Conservation (phyloP, 2,888 invertebrate genomes). For the Phrixothrix hirtus region DNA sequence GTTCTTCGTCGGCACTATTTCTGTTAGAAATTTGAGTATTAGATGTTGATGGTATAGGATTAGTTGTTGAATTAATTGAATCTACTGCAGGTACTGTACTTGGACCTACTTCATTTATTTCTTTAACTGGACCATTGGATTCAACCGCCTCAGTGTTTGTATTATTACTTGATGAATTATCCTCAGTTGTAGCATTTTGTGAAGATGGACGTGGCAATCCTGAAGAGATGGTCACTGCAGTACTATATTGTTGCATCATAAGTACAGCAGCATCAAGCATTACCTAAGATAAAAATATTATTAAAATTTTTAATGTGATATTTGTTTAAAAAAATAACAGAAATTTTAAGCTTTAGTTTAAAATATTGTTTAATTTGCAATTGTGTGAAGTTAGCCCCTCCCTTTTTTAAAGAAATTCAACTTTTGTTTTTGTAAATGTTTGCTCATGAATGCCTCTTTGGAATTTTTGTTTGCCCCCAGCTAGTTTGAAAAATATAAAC, state of each 20-base stretch:
- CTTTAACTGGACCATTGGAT: conserved; percentile 8
- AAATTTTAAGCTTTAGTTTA: too few relatives aligned
- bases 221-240: conserved; percentile 61
- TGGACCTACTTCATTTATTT: conserved; percentile 1
- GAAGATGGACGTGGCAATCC: conserved; percentile 36
- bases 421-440: too few relatives aligned
- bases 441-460: too few relatives aligned
- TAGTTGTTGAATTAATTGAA: neutral
- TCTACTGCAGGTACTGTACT: conserved; percentile 2
- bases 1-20: conserved; percentile 63
- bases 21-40: conserved; percentile 13
- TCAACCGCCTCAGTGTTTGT: conserved; percentile 6
- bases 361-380: too few relatives aligned
- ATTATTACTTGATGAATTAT: conserved; percentile 7
- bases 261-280: conserved; percentile 91
- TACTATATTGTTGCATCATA: conserved; percentile 92
- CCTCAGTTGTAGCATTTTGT: conserved; percentile 7
- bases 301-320: too few relatives aligned
- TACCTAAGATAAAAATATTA: conserved; percentile 67
- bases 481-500: too few relatives aligned
- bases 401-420: too few relatives aligned
- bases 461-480: too few relatives aligned
- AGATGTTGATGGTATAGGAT: conserved; percentile 12
- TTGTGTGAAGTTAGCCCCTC: too few relatives aligned
- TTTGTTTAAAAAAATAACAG: too few relatives aligned